Base-by-base conservation (phyloP, 2,888 invertebrate genomes). In the Aplocera efformata region DNA sequence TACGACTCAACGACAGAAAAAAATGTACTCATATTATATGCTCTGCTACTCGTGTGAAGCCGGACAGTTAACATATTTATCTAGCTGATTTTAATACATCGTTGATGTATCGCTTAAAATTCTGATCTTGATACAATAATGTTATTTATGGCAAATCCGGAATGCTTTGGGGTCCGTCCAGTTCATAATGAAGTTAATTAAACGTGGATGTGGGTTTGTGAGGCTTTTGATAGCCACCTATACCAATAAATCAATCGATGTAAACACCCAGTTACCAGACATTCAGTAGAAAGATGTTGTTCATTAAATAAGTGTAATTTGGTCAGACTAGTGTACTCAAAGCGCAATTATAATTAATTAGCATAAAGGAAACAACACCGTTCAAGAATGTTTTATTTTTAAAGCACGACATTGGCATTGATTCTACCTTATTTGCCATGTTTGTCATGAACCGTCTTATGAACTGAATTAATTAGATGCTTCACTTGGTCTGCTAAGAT, bases 371-470 rank as follows among this genome's bases (percentile, higher is more conserved):
- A 42, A 42, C 13, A 25, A 22, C n/a, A 35, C 40, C 30, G 40
- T 37, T 32, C 24, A 10, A 33, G 46, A 42, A 46, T 52, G 41
- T 42, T 27, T 22, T 45, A 40, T 52, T 37, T 47, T 21, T 44
- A 23, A 42, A 45, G 25, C 30, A 34, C 35, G 49, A 37, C 47
- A 49, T 47, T 47, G 49, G 37, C 47, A 49, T 47, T 47, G 44
- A 37, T 32, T 37, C 10, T 30, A 32, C 51, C 49, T 47, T 49
- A 33, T 47, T 23, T 42, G 25, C 7, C 34, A 23, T 27, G 21
- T 20, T 38, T 10, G 10, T 13, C 9, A 38, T 22, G 10, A 38
- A 27, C 13, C 22, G 9, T 23, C 11, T 2, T 32, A 17, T 17
- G 2, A 17, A 17, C 5, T 17, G 5, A 17, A 2, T 17, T 17